Evolutionary conservation across 1,140 invertebrate genomes (phyloP).

Genomic region (Euschistus heros): DNA sequence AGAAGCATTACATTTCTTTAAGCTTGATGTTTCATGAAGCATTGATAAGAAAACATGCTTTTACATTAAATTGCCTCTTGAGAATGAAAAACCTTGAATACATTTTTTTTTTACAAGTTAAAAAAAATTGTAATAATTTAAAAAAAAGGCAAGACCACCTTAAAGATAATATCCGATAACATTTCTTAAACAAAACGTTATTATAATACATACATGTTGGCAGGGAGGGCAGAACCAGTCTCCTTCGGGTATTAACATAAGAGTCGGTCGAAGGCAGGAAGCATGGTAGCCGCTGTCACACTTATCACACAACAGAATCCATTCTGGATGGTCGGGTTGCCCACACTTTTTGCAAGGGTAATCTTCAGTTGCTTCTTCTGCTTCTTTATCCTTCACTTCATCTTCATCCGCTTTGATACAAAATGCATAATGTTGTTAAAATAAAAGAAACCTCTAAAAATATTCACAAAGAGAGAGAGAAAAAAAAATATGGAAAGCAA

Average conservation of each 20-base stretch:
- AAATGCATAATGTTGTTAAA: constrained; percentile 15
- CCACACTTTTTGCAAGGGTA: constrained; percentile 74
- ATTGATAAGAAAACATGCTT: too few species aligned
- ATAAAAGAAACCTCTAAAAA: constrained; percentile 2
- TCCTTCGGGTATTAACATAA: constrained; percentile 88
- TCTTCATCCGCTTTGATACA: not conserved
- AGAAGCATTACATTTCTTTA: too few species aligned
- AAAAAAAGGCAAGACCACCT: too few species aligned
- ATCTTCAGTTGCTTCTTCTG: constrained; percentile 44
- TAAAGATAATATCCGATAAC: too few species aligned
- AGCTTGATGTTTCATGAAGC: too few species aligned
- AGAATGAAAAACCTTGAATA: too few species aligned
- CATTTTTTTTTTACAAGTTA: too few species aligned
- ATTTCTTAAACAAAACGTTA: not conserved
- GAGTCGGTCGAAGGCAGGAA: constrained; percentile 77
- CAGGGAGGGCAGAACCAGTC: constrained; percentile 96
- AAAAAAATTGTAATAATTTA: too few species aligned
- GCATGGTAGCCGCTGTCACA: constrained; percentile 94
- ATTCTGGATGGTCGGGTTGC: constrained; percentile 85
- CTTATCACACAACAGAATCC: constrained; percentile 88
- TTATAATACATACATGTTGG: constrained; percentile 54
- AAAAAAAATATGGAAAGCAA: too few species aligned
- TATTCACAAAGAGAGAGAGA: not conserved
- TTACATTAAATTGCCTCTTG: too few species aligned
- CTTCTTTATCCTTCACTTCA: constrained; percentile 29